Evolutionary conservation across 2,888 invertebrate species (phyloP).

Genomic region (Sinhomidia bicolor): DNA sequence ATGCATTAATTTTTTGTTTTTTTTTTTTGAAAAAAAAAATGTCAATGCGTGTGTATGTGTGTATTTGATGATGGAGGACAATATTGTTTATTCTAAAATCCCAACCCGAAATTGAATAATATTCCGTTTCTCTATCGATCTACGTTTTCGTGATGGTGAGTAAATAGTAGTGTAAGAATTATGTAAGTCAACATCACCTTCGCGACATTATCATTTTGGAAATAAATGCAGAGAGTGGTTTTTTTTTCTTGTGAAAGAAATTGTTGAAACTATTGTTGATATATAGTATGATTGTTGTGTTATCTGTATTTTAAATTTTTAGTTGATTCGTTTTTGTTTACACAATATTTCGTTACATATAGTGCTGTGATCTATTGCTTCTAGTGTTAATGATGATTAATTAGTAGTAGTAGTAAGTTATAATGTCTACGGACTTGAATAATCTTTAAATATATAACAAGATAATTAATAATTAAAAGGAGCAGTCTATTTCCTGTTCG

Average conservation of each 20-base stretch:
- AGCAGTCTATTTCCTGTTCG: conserved; percentile 74
- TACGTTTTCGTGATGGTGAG: no score
- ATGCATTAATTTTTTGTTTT: background rate
- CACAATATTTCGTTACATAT: conserved; percentile 19
- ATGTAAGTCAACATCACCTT: background rate
- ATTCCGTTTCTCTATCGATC: no score
- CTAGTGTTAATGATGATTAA: background rate
- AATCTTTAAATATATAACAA: conserved; percentile 51
- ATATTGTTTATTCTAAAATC: background rate
- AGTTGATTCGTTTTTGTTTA: conserved; percentile 13
- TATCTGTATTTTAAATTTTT: conserved; percentile 39
- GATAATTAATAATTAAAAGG: conserved; percentile 62
- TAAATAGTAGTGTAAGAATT: background rate
- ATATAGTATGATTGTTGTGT: conserved; percentile 25
- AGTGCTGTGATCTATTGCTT: background rate
- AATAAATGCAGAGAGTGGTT: conserved; percentile 11
- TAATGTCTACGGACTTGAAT: conserved; percentile 45
- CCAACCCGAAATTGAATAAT: background rate
- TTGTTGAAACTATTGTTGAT: background rate
- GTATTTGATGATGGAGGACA: background rate
- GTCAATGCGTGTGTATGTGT: background rate
- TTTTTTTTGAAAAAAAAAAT: background rate
- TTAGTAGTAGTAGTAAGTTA: background rate
- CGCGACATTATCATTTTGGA: background rate
- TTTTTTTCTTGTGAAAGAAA: background rate